Conservation (phyloP, 2,888 invertebrate species). For the Conops quadrifasciatus region DNA sequence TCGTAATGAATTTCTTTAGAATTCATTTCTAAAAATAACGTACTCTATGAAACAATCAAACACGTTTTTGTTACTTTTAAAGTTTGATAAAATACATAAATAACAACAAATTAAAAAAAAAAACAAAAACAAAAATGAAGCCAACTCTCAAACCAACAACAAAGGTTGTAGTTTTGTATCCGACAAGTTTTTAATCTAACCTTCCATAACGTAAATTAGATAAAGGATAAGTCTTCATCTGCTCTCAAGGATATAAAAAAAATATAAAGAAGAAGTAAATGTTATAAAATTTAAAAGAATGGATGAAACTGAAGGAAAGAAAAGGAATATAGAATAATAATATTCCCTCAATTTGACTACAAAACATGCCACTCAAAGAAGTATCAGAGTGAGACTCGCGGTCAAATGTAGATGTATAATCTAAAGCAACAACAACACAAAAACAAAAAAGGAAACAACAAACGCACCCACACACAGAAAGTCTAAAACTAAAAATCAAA, state of each 20-base stretch:
- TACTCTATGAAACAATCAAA: not conserved
- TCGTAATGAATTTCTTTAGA: not conserved
- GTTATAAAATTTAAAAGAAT: conserved; percentile 3
- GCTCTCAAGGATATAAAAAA: conserved; percentile 1
- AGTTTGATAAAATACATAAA: not conserved
- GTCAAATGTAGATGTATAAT: conserved; percentile 8
- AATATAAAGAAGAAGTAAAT: conserved; percentile 4
- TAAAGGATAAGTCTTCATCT: not conserved
- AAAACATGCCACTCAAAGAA: too few relatives aligned
- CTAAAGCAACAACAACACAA: too few relatives aligned
- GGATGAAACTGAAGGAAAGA: not conserved
- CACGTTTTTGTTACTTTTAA: not conserved
- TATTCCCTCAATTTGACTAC: too few relatives aligned
- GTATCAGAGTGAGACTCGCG: too few relatives aligned
- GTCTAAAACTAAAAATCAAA: too few relatives aligned
- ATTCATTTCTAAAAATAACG: not conserved
- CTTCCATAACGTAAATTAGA: conserved; percentile 27
- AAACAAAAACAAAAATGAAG: conserved; percentile 11
- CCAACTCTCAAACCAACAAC: conserved; percentile 28
- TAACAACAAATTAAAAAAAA: not conserved
- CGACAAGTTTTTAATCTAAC: conserved; percentile 31
- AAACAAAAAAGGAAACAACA: too few relatives aligned
- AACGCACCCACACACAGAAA: too few relatives aligned
- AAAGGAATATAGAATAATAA: not conserved
- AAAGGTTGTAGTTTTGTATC: conserved; percentile 36